These are phyloP conservation scores for Rhinolophus ferrumequinum DNA, from an alignment of 2,113 vertebrate genomes.

Conservation along the genomic window DNA sequence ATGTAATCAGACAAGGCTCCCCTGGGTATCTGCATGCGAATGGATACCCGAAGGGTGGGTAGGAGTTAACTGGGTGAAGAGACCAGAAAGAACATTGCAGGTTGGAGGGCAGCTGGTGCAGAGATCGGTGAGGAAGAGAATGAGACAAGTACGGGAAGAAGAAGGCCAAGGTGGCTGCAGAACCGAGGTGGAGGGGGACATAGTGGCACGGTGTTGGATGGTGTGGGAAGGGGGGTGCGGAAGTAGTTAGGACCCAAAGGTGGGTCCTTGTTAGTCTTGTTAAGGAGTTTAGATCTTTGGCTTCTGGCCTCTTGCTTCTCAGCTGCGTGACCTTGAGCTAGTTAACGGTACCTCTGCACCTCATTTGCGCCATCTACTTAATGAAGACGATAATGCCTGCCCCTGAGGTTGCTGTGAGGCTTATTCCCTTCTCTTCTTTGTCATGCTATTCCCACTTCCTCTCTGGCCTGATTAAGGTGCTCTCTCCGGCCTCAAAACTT, in stretches of 20 bases:
- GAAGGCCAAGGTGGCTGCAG: neutral
- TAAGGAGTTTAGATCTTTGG: neutral
- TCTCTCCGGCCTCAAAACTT: neutral
- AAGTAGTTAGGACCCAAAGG: neutral
- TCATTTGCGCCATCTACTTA: neutral
- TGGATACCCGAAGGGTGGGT: neutral
- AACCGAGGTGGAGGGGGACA: rapidly evolving
- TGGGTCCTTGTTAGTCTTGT: neutral
- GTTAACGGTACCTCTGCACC: neutral
- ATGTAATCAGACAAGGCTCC: neutral
- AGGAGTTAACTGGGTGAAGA: neutral
- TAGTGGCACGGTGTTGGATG: rapidly evolving
- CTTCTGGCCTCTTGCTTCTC: neutral
- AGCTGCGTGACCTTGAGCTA: slow-evolving; percentile 5
- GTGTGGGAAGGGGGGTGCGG: rapidly evolving
- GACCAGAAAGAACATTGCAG: neutral
- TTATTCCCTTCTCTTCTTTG: no score
- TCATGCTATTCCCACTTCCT: rapidly evolving
- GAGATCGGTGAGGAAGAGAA: neutral
- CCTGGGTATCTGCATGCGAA: neutral
- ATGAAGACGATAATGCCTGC: neutral
- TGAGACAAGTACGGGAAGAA: neutral
- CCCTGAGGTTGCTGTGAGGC: neutral
- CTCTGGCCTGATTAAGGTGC: neutral
- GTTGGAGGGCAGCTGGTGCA: neutral